phyloP scores from a whole-genome alignment of 1,140 invertebrate species.

The Drosophila grimshawi region DNA sequence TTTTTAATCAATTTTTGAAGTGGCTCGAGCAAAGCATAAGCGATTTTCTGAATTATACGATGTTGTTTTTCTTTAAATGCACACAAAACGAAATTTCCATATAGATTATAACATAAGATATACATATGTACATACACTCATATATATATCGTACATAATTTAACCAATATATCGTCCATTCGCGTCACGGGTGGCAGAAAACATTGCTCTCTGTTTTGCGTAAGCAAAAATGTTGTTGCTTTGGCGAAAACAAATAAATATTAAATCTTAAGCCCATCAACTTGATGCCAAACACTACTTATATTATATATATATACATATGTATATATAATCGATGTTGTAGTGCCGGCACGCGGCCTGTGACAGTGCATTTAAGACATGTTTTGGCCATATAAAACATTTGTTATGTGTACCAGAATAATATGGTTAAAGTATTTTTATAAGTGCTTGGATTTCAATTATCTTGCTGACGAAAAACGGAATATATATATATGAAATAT shows the following conservation, averaged over 20 bases:
- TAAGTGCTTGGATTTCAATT: too few relatives aligned
- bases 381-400: not conserved
- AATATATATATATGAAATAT: too few relatives aligned
- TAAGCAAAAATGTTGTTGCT: conserved; percentile 61
- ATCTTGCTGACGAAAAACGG: too few relatives aligned
- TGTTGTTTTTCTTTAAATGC: conserved; percentile 9
- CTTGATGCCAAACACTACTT: conserved; percentile 27
- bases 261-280: conserved; percentile 70
- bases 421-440: not conserved
- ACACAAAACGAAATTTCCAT: conserved; percentile 10
- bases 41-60: conserved; percentile 12
- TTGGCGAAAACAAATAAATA: conserved; percentile 76
- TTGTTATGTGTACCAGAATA: conserved; percentile 4
- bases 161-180: conserved; percentile 34
- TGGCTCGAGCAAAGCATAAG: conserved; percentile 7
- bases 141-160: conserved; percentile 19
- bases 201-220: conserved; percentile 64
- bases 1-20: conserved; percentile 38
- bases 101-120: not conserved
- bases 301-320: conserved; percentile 5
- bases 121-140: conserved; percentile 5
- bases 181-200: conserved; percentile 56
- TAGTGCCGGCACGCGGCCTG: conserved; percentile 32
- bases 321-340: conserved; percentile 20
- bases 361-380: conserved; percentile 14